Evolutionary conservation across 2,797 vertebrate species (phyloP).

Genomic region (Psittacula derbiana): DNA sequence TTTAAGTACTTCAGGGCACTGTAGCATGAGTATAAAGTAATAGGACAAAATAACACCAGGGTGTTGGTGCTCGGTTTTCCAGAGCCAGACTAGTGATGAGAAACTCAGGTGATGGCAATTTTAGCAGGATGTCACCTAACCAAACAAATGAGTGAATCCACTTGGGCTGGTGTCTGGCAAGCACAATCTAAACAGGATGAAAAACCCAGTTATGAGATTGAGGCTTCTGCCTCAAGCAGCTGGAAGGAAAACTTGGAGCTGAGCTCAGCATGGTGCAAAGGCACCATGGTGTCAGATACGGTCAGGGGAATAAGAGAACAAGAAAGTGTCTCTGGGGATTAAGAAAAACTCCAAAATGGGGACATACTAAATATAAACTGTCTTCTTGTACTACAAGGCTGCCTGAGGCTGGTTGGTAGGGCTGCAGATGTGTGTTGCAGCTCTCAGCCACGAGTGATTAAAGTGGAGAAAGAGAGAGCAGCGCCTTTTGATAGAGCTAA

Average conservation of each 20-base stretch:
- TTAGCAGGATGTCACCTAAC: neutral
- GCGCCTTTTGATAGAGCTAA: neutral
- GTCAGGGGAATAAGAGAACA: neutral
- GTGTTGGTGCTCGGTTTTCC: neutral
- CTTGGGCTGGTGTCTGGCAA: neutral
- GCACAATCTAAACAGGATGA: neutral
- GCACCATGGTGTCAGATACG: rapidly evolving
- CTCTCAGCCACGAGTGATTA: neutral
- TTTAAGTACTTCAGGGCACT: neutral
- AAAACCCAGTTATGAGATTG: neutral
- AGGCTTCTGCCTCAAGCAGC: neutral
- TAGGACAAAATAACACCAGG: neutral
- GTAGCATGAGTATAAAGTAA: neutral
- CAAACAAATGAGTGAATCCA: neutral
- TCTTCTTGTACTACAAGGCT: neutral
- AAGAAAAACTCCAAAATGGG: neutral
- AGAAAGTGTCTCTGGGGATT: neutral
- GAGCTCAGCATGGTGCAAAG: neutral
- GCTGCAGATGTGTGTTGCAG: neutral
- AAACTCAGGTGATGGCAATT: neutral
- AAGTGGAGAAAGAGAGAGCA: neutral
- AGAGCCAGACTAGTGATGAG: neutral
- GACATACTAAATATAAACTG: neutral
- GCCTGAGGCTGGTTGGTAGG: neutral
- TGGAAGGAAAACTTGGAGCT: neutral